These are phyloP conservation scores for Oscheius onirici DNA, from an alignment of 2,888 invertebrate species.

Conservation along the genomic window DNA sequence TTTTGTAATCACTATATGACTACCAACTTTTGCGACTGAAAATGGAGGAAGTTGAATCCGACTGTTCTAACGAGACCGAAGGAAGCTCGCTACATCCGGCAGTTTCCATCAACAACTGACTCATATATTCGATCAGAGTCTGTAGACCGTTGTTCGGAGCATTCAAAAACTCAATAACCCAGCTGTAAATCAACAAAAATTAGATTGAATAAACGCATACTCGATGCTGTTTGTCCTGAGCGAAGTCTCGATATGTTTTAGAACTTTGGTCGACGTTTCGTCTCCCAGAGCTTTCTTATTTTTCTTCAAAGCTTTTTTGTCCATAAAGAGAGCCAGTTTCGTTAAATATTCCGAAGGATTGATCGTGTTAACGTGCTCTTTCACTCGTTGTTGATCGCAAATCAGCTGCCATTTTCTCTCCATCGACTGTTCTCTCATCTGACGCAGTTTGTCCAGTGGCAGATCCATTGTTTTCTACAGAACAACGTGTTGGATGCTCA, in stretches of 20 bases:
- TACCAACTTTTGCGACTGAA: slow-evolving; percentile 17
- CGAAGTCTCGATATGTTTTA: slow-evolving; percentile 97
- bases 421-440: slow-evolving; percentile 91
- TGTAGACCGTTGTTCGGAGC: slow-evolving; percentile 95
- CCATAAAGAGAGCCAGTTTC: slow-evolving; percentile 89
- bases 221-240: slow-evolving; percentile 98
- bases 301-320: slow-evolving; percentile 78
- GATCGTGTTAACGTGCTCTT: slow-evolving; percentile 40
- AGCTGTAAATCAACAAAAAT: slow-evolving; percentile 78
- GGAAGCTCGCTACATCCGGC: slow-evolving; percentile 10
- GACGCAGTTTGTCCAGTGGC: slow-evolving; percentile 96
- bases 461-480: slow-evolving; percentile 97
- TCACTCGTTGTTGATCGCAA: slow-evolving; percentile 79
- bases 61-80: neutral
- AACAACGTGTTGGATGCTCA: no score
- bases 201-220: slow-evolving; percentile 77
- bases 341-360: slow-evolving; percentile 90
- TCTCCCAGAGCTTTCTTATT: slow-evolving; percentile 56
- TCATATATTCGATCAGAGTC: slow-evolving; percentile 95
- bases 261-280: slow-evolving; percentile 94
- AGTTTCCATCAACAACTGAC: slow-evolving; percentile 72
- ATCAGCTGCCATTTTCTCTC: slow-evolving; percentile 99
- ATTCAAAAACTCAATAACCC: slow-evolving; percentile 97
- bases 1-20: neutral
- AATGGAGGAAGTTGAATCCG: slow-evolving; percentile 24